Evolutionary conservation across 2,113 vertebrate genomes (phyloP).

Genomic region (Oophaga pumilio): DNA sequence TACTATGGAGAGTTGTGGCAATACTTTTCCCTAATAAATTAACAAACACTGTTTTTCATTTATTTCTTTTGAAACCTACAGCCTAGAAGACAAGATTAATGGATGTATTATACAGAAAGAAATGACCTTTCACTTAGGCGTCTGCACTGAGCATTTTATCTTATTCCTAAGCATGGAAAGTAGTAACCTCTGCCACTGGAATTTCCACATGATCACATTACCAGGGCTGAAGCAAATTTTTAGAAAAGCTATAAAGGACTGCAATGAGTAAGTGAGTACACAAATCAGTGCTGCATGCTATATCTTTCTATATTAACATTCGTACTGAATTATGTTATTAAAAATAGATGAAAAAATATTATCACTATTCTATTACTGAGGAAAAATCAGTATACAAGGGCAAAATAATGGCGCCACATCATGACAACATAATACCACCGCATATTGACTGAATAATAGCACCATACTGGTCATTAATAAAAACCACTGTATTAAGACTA

Average conservation of each 20-base stretch:
- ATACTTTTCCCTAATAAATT: background rate
- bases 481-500: too few species aligned
- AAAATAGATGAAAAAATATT: too few species aligned
- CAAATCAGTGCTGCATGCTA: background rate
- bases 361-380: too few species aligned
- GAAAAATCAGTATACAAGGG: too few species aligned
- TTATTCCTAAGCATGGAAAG: conserved; percentile 12
- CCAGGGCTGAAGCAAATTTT: conserved; percentile 4
- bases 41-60: background rate
- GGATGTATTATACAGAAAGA: background rate
- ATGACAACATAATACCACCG: too few species aligned
- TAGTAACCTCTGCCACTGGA: conserved; percentile 21
- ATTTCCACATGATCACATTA: conserved; percentile 32
- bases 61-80: background rate
- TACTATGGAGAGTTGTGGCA: background rate
- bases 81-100: background rate
- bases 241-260: background rate
- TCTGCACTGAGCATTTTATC: background rate
- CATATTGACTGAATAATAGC: too few species aligned
- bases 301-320: too few species aligned
- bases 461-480: too few species aligned
- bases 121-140: background rate
- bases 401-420: too few species aligned
- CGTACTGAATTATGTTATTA: too few species aligned
- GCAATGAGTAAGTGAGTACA: background rate